These are phyloP conservation scores for Hirudinaria manillensis DNA, from an alignment of 2,888 invertebrate species.

Conservation along the genomic window DNA sequence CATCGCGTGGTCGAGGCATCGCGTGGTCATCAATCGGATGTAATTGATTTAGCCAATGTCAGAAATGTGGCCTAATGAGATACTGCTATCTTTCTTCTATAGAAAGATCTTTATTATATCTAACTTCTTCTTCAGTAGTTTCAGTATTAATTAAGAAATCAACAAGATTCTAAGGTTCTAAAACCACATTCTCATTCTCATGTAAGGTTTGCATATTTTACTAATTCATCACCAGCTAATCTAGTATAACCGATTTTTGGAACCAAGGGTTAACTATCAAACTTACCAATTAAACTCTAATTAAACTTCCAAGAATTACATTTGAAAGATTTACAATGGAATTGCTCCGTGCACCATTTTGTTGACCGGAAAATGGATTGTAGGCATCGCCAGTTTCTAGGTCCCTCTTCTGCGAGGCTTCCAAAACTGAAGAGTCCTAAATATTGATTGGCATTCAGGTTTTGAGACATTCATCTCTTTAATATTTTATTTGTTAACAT, in stretches of 20 bases:
- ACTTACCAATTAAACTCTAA: background rate
- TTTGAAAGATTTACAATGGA: slow-evolving; percentile 10
- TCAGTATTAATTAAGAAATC: too few species aligned
- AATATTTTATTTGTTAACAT: too few species aligned
- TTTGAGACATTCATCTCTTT: too few species aligned
- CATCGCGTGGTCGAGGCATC: background rate
- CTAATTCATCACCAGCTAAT: background rate
- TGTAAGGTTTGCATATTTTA: too few species aligned
- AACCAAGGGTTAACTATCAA: background rate
- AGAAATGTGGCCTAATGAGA: too few species aligned
- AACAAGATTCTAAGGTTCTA: too few species aligned
- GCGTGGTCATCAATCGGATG: background rate
- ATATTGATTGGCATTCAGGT: background rate
- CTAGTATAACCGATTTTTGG: background rate
- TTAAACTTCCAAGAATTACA: background rate
- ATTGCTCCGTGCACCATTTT: background rate
- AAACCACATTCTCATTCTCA: too few species aligned
- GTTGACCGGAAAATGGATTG: slow-evolving; percentile 15
- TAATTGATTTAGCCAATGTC: background rate
- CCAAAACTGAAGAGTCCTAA: slow-evolving; percentile 9
- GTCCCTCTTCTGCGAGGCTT: background rate
- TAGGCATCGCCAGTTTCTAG: background rate
- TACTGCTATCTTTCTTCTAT: too few species aligned
- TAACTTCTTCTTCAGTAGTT: too few species aligned
- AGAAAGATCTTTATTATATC: too few species aligned